Evolutionary conservation across 1,140 invertebrate species (phyloP).

Genomic region (Linepithema humile): DNA sequence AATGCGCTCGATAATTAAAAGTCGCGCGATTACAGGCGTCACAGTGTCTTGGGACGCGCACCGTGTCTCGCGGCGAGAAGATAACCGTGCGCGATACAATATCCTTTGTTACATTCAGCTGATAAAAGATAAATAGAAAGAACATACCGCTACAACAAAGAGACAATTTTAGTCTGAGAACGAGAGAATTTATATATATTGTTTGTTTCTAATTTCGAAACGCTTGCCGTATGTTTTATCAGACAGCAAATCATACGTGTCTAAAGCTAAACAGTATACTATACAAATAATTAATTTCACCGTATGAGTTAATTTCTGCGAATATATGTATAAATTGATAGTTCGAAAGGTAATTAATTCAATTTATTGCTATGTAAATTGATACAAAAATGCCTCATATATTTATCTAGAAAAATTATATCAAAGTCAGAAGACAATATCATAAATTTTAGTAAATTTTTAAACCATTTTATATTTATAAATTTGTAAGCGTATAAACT

Average conservation of each 20-base stretch:
- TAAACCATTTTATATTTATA: too few species aligned
- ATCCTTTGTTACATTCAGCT: neutral
- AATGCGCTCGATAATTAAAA: conserved; percentile 27
- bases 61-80: neutral
- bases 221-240: neutral
- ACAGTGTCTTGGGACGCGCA: neutral
- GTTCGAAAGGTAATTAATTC: neutral
- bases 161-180: neutral
- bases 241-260: neutral
- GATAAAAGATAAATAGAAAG: neutral
- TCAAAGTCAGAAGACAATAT: neutral
- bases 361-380: neutral
- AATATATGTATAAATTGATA: neutral
- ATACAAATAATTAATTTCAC: neutral
- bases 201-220: neutral
- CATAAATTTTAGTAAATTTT: neutral
- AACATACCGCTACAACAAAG: neutral
- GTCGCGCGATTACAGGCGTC: neutral
- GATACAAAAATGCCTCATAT: neutral
- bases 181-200: neutral
- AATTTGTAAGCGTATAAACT: too few species aligned
- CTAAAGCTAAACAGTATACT: neutral
- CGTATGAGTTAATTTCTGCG: neutral
- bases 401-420: neutral
- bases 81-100: neutral